Evolutionary conservation across 30 jellyfish, hydroid and myxozoan genomes (phyloP), one percentile per base, ranked within the genome.

Genomic region (Rhopilema esculentum): DNA sequence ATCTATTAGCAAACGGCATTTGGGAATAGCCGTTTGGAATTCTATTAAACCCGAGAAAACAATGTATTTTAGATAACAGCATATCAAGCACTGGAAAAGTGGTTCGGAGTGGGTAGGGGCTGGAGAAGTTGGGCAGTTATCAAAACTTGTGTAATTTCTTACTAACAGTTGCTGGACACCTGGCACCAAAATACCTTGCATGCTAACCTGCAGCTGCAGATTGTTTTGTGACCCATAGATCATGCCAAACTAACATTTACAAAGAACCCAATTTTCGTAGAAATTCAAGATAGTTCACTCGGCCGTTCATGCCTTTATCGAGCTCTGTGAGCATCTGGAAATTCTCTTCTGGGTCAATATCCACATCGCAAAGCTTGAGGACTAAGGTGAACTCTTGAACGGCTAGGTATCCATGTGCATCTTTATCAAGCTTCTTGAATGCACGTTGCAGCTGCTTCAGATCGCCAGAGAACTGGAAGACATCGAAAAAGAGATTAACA

Each of bases 391-490:
- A 92, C 53, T 92, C 96, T 12, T 78, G 91, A 72, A 79, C 80
- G 25, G 91, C 33, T 68, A 86, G 75, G 32, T 57, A 84, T 29
- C 95, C 94, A 9, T 62, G 40, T 75, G 28, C 72, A 53, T 26
- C 69, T 27, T 77, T 8, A 65, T 91, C 97, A 64, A 82, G 84
- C 64, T 91, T 86, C 66, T 62, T 72, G 49, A 91, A 91, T n/a
- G 95, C 95, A 17, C 95, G 88, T 26, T 90, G 97, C 9, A 91
- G 81, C 72, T 67, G 84, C 85, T 79, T 91, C 82, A 80, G 30
- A 49, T 91, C 93, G 33, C 89, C 93, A n/a, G 92, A 63, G 40
- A 91, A 69, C 93, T 78, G 80, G 31, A 89, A 4, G 31, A 79
- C n/a, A 40, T 40, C 57, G 12, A 40, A 40, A 2, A 40, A 6